Evolutionary conservation across 1,140 invertebrate genomes (phyloP), one percentile per base, ranked within the genome.

Genomic region (Trichogramma pretiosum): DNA sequence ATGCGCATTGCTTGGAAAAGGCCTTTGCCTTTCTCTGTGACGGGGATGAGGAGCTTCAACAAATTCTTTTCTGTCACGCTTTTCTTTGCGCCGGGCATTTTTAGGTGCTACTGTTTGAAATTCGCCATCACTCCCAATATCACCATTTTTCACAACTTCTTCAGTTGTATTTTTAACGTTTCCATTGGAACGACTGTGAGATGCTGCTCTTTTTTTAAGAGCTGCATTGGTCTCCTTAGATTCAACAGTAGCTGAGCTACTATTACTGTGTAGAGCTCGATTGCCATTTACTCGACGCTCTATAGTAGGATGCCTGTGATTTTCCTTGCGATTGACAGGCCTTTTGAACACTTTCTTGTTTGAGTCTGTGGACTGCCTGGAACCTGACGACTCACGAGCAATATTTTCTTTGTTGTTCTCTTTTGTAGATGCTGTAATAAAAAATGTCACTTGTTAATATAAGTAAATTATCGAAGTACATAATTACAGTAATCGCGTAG

Each of bases 361-460:
- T 7, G 22, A 22, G 3, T 47, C 28, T 2, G 52, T 19, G 8
- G 21, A n/a, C 40, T 48, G 57, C n/a, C 56, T 52, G 2, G 46
- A 33, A 41, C 42, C 14, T 19, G 48, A 30, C 14, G 57, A 46
- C 44, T 60, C 53, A 28, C 45, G 54, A 16, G 59, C 61, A 26
- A 75, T 74, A 38, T 75, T 75, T 48, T 75, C 74, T 42, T 76
- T 75, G 30, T 76, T 74, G 33, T 65, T 69, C 23, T 67, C 70
- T 46, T 63, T 70, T 22, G 44, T n/a, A n/a, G 28, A 52, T 16
- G 37, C 49, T 51, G 18, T 14, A 24, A 37, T 28, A 28, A 37
- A 37, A 28, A 3, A 48, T 42, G 26, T 10, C 7, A 37, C 18
- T 37, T 21, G 5, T 19, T 37, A 10, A 22, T 19, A 2, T 37